Conservation (phyloP, 2,113 vertebrate species). For the Catagonus wagneri region DNA sequence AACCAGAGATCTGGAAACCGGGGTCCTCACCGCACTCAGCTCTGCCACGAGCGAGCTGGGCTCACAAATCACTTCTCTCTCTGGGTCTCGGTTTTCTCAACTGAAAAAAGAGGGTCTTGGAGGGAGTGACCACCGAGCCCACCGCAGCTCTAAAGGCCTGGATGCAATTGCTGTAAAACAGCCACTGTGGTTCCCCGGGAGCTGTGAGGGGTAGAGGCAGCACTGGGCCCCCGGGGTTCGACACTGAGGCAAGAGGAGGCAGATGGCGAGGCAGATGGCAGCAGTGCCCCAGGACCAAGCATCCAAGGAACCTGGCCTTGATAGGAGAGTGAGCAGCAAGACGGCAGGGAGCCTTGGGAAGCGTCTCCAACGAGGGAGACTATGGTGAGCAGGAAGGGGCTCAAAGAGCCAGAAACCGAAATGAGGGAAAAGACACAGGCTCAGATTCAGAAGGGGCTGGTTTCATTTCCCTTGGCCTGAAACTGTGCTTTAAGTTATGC, state of each 20-base stretch:
- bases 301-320: background rate
- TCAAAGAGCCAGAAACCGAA: background rate
- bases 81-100: background rate
- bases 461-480: background rate
- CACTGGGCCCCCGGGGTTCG: background rate
- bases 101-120: background rate
- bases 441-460: background rate
- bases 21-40: background rate
- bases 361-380: background rate
- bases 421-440: background rate
- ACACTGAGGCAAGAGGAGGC: background rate
- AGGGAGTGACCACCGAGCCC: background rate
- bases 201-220: background rate
- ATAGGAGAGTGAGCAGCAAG: background rate
- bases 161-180: background rate
- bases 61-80: background rate
- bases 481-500: background rate
- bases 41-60: background rate
- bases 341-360: background rate
- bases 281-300: background rate
- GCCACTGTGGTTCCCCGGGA: background rate
- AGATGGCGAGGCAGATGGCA: conserved; percentile 61
- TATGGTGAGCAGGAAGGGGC: background rate
- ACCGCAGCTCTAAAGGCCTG: background rate
- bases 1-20: background rate